Conservation (phyloP, 2,888 invertebrate genomes). For the Ectemnius continuus region DNA sequence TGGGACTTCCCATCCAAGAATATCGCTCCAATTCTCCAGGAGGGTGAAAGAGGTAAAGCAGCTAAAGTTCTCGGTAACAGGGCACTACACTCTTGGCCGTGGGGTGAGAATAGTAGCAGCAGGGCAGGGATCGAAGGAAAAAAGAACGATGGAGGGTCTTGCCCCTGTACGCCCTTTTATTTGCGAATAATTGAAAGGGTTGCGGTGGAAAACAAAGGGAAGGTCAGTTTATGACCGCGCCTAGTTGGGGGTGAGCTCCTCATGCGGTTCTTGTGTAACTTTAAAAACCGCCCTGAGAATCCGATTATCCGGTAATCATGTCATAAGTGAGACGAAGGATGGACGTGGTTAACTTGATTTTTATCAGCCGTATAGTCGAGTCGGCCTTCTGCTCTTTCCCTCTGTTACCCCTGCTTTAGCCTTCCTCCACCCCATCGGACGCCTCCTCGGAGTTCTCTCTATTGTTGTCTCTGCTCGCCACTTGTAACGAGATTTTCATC, state of each 20-base stretch:
- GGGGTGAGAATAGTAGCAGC: slow-evolving; percentile 5
- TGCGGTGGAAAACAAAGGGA: slow-evolving; percentile 61
- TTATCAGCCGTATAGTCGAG: slow-evolving; percentile 32
- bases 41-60: slow-evolving; percentile 23
- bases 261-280: slow-evolving; percentile 23
- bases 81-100: slow-evolving; percentile 17
- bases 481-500: not conserved
- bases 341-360: slow-evolving; percentile 69
- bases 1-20: slow-evolving; percentile 39
- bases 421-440: not conserved
- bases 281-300: slow-evolving; percentile 61
- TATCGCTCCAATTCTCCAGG: slow-evolving; percentile 42
- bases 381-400: slow-evolving; percentile 37
- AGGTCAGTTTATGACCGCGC: slow-evolving; percentile 47
- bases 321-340: slow-evolving; percentile 71
- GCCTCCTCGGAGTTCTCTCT: slow-evolving; percentile 20
- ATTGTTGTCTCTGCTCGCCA: not conserved
- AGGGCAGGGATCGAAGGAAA: slow-evolving; percentile 3
- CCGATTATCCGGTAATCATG: slow-evolving; percentile 62
- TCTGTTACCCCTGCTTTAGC: slow-evolving; percentile 8
- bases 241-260: slow-evolving; percentile 16
- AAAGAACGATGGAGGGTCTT: slow-evolving; percentile 32
- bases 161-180: slow-evolving; percentile 61
- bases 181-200: slow-evolving; percentile 67
- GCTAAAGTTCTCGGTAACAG: slow-evolving; percentile 31